Conservation (phyloP, 2,888 invertebrate genomes). For the Cacoxenus indagator region DNA sequence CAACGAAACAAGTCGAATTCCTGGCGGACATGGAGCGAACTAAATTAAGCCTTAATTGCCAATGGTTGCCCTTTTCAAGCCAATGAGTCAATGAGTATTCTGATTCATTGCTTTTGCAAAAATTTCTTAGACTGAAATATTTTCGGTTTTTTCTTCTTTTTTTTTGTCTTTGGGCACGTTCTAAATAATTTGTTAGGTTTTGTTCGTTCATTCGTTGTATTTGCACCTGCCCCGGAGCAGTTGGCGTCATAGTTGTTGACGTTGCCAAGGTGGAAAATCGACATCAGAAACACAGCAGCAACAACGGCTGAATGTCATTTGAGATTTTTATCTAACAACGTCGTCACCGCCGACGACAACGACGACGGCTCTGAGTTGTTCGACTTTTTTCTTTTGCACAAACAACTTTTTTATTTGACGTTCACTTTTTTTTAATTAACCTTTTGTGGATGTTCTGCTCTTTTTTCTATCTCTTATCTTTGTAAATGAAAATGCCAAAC, state of each 20-base stretch:
- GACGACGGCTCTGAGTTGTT: background rate
- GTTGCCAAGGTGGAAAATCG: slow-evolving; percentile 1
- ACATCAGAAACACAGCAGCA: background rate
- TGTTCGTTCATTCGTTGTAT: slow-evolving; percentile 13
- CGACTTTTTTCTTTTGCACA: background rate
- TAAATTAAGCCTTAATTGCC: slow-evolving; percentile 43
- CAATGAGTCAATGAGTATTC: slow-evolving; percentile 7
- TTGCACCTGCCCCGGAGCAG: slow-evolving; percentile 48
- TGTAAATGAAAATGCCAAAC: slow-evolving; percentile 20
- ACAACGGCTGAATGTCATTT: slow-evolving; percentile 54
- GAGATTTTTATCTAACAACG: slow-evolving; percentile 51
- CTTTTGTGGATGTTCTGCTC: slow-evolving; percentile 8
- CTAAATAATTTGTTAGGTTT: slow-evolving; percentile 39
- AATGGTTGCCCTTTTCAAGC: slow-evolving; percentile 30
- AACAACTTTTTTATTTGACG: slow-evolving; percentile 10
- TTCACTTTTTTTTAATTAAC: slow-evolving; percentile 10
- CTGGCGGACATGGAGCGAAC: background rate
- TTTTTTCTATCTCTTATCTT: slow-evolving; percentile 1
- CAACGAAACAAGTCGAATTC: background rate
- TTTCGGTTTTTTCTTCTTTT: background rate
- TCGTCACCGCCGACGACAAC: background rate
- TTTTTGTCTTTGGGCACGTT: slow-evolving; percentile 39
- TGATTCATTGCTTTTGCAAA: slow-evolving; percentile 9
- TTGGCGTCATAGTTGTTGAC: background rate
- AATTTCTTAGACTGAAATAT: background rate